Conservation (phyloP, 2,797 vertebrate species). For the Cynodonichthys magdalenae region DNA sequence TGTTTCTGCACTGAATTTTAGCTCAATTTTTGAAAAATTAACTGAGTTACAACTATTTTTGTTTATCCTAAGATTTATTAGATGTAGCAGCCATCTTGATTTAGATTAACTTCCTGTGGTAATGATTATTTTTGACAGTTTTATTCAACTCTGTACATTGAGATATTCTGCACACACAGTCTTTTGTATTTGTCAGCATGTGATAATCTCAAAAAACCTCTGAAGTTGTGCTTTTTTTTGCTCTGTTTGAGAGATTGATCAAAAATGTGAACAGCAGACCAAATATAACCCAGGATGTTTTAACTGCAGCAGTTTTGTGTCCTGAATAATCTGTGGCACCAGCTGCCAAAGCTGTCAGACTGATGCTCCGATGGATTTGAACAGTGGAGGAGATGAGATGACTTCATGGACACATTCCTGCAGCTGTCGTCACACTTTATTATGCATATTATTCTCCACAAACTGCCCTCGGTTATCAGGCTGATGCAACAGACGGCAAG, state of each 20-base stretch:
- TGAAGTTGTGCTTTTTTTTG: background rate
- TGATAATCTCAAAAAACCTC: too few relatives aligned
- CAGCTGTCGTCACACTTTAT: slow-evolving; percentile 62
- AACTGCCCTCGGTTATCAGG: slow-evolving; percentile 62
- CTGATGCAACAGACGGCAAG: slow-evolving; percentile 74
- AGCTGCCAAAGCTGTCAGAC: slow-evolving; percentile 49
- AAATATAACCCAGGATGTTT: slow-evolving; percentile 42
- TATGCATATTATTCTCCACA: slow-evolving; percentile 74
- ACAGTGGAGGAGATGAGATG: slow-evolving; percentile 72
- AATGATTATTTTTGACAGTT: too few relatives aligned
- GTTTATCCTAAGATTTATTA: too few relatives aligned
- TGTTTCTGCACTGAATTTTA: too few relatives aligned
- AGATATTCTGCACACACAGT: too few relatives aligned
- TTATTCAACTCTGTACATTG: too few relatives aligned
- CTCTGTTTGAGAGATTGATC: too few relatives aligned
- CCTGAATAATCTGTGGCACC: background rate
- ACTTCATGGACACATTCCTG: slow-evolving; percentile 55
- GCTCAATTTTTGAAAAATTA: too few relatives aligned
- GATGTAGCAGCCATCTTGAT: too few relatives aligned
- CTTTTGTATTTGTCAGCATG: too few relatives aligned
- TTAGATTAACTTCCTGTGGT: too few relatives aligned
- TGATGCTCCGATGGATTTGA: slow-evolving; percentile 41
- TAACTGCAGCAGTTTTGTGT: background rate
- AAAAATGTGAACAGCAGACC: background rate
- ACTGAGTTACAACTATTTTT: too few relatives aligned